These are phyloP conservation scores for Ophioderma brevispina DNA, from an alignment of 35 echinoderm and acorn worm species.

Conservation along the genomic window DNA sequence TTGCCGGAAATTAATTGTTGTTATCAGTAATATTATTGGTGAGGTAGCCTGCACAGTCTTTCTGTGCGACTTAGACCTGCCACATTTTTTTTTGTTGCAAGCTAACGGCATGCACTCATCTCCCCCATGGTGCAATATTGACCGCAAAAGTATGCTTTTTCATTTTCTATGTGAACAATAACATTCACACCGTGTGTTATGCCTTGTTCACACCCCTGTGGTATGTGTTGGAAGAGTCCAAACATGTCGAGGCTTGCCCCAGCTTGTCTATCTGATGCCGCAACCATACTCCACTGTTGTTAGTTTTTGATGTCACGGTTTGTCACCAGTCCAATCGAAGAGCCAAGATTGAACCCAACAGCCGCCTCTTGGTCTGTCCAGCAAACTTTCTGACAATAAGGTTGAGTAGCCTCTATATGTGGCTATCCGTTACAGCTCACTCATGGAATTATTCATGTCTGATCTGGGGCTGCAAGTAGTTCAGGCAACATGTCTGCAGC, in stretches of 20 bases:
- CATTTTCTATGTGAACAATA: not conserved
- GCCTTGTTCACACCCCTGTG: not conserved
- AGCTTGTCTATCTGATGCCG: not conserved
- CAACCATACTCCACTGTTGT: not conserved
- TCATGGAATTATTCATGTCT: not conserved
- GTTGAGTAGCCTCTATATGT: not conserved
- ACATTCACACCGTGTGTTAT: not conserved
- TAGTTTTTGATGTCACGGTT: not conserved
- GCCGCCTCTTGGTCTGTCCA: not conserved
- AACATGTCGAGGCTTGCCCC: not conserved
- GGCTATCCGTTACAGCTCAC: not conserved
- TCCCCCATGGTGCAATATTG: not conserved
- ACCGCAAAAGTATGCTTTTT: not conserved
- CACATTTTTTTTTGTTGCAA: no score
- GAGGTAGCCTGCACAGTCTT: no score
- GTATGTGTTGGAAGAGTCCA: not conserved
- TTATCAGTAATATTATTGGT: no score
- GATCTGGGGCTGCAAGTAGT: not conserved
- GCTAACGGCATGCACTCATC: no score
- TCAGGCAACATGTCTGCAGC: not conserved
- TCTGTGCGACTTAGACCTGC: no score
- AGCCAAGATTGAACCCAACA: not conserved
- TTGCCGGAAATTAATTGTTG: no score
- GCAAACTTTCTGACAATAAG: not conserved
- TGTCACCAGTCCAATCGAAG: not conserved